Evolutionary conservation across 35 echinoderm and acorn worm genomes (phyloP).

Genomic region (Ophioderma brevispina): DNA sequence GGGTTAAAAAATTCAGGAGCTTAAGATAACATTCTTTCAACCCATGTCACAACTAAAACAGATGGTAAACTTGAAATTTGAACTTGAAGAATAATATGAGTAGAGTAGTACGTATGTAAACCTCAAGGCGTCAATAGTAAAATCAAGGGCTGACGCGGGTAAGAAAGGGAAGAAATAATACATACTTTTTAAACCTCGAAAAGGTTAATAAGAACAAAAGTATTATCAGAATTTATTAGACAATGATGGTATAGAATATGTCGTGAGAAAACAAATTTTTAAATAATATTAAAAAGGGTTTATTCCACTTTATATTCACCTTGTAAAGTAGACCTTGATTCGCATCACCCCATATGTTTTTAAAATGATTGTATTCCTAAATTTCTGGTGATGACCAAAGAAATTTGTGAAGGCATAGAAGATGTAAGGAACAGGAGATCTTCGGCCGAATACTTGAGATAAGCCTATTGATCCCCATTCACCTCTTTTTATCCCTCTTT

Average conservation of each 20-base stretch:
- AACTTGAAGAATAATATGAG: neutral
- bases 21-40: neutral
- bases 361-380: neutral
- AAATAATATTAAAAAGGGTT: neutral
- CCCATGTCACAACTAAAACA: neutral
- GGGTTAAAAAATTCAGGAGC: neutral
- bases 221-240: neutral
- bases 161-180: constrained; percentile 8
- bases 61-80: neutral
- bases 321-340: neutral
- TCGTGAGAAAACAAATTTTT: neutral
- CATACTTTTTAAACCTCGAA: neutral
- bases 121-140: neutral
- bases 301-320: neutral
- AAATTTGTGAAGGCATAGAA: no score
- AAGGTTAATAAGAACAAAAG: neutral
- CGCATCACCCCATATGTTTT: neutral
- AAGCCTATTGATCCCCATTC: no score
- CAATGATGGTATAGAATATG: neutral
- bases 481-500: no score
- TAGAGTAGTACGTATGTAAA: no score
- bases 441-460: no score
- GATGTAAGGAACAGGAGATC: no score
- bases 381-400: no score
- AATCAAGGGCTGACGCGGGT: neutral